phyloP scores from a whole-genome alignment of 2,797 vertebrate genomes.

The Ambastaia sidthimunki region DNA sequence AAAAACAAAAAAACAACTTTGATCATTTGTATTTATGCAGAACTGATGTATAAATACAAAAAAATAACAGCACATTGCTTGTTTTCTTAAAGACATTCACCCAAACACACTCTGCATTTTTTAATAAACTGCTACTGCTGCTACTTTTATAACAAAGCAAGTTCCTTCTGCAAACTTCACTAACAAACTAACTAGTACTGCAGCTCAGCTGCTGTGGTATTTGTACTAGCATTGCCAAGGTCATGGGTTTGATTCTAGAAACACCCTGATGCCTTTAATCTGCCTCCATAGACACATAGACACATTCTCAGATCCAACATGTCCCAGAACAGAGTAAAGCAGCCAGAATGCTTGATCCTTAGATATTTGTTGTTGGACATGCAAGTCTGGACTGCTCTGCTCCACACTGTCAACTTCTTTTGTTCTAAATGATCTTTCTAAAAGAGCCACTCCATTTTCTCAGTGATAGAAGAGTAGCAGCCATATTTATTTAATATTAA shows the following conservation, averaged over 20 bases:
- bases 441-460: slow-evolving; percentile 2
- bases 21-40: no score
- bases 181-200: neutral
- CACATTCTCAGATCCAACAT: neutral
- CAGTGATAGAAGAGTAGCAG: neutral
- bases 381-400: neutral
- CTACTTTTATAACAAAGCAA: neutral
- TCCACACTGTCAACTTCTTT: neutral
- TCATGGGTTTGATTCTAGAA: neutral
- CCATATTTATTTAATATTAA: neutral
- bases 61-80: neutral
- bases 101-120: neutral
- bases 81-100: neutral
- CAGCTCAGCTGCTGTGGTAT: no score
- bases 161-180: neutral
- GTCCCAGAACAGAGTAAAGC: neutral
- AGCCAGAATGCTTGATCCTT: neutral
- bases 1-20: no score
- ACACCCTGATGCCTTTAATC: slow-evolving; percentile 27
- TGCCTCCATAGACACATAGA: slow-evolving; percentile 28
- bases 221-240: no score
- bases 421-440: slow-evolving; percentile 8
- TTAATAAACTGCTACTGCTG: neutral
- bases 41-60: neutral
- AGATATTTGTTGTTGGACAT: neutral